phyloP scores from a whole-genome alignment of 2,888 invertebrate species.

The Polydrusus tereticollis region DNA sequence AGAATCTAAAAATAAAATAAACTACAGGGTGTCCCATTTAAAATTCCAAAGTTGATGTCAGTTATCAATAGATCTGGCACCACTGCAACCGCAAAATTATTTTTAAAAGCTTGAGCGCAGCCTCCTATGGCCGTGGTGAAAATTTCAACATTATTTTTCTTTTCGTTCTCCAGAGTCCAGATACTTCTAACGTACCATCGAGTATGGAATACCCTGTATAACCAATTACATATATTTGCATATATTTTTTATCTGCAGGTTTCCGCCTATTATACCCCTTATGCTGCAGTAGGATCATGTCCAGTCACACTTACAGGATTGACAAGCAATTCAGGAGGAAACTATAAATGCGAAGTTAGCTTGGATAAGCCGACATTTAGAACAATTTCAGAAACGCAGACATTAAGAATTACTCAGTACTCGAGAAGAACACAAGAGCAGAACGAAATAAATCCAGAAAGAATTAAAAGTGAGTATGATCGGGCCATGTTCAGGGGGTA shows the following conservation, averaged over 20 bases:
- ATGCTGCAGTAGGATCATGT: conserved; percentile 58
- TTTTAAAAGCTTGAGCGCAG: too few species aligned
- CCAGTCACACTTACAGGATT: conserved; percentile 57
- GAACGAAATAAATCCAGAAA: conserved; percentile 27
- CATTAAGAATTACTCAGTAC: conserved; percentile 25
- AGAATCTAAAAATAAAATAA: too few species aligned
- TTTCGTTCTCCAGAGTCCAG: too few species aligned
- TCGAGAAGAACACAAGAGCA: conserved; percentile 32
- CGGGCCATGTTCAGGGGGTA: too few species aligned
- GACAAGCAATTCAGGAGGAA: conserved; percentile 57
- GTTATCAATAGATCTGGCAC: too few species aligned
- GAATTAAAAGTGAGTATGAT: conserved; percentile 18
- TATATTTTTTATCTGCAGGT: conserved; percentile 27
- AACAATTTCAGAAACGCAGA: conserved; percentile 20
- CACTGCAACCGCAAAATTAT: too few species aligned
- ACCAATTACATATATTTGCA: background rate
- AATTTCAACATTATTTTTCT: too few species aligned
- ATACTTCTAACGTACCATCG: too few species aligned
- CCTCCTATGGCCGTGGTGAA: too few species aligned
- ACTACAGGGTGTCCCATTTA: too few species aligned
- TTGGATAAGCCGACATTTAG: conserved; percentile 57
- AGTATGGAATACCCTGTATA: too few species aligned
- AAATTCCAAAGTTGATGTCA: too few species aligned
- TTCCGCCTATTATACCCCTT: conserved; percentile 45
- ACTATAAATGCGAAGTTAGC: conserved; percentile 62